These are phyloP conservation scores for Xiphias gladius DNA, from an alignment of 2,113 vertebrate species.

Conservation along the genomic window DNA sequence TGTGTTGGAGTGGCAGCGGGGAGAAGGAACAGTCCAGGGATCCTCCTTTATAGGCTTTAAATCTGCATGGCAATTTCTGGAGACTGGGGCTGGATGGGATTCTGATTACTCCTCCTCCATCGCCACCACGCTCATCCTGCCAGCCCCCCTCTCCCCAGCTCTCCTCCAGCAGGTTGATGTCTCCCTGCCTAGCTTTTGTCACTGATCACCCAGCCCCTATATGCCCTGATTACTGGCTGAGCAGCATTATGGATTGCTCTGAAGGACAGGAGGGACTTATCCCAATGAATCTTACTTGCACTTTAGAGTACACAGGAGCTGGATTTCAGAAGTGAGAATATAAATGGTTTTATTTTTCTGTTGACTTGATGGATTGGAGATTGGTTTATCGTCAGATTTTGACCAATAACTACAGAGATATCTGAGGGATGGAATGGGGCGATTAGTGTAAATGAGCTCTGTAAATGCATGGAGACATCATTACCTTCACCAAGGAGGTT, in stretches of 20 bases:
- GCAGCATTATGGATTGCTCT: conserved; percentile 77
- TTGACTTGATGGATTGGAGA: conserved; percentile 65
- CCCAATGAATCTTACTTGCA: conserved; percentile 58
- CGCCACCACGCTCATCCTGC: conserved; percentile 27
- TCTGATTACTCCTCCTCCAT: conserved; percentile 79
- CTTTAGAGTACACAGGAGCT: conserved; percentile 33
- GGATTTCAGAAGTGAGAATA: conserved; percentile 56
- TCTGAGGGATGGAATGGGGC: conserved; percentile 38
- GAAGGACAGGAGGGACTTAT: conserved; percentile 75
- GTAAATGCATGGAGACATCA: conserved; percentile 57
- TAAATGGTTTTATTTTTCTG: conserved; percentile 67
- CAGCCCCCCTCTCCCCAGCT: conserved; percentile 28
- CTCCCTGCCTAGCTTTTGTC: conserved; percentile 78
- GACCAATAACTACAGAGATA: conserved; percentile 35
- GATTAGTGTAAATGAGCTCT: conserved; percentile 65
- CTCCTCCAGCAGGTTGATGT: conserved; percentile 81
- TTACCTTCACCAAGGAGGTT: too few species aligned
- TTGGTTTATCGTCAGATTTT: conserved; percentile 57
- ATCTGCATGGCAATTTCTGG: conserved; percentile 86
- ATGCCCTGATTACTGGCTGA: conserved; percentile 79
- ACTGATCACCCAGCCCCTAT: conserved; percentile 81
- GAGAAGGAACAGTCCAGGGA: conserved; percentile 69
- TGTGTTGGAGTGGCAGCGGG: conserved; percentile 22
- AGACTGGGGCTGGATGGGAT: conserved; percentile 72
- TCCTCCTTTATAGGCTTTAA: conserved; percentile 82